Base-by-base conservation (phyloP, 2,888 invertebrate species). In the Rotaria magnacalcarata region DNA sequence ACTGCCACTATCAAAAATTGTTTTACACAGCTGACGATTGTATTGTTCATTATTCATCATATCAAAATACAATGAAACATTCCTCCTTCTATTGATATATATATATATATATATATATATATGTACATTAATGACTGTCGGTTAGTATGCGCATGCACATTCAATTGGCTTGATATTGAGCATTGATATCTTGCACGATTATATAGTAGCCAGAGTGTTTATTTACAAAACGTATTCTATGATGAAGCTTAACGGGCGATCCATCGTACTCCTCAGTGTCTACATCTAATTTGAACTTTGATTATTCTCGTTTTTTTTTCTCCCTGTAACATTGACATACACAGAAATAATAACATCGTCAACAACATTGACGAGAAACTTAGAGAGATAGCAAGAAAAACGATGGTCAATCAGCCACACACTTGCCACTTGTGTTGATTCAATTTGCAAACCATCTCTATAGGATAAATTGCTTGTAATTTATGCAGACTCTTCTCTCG, bases 361-460 rank as follows among this genome's bases (percentile, higher is more conserved):
- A 67, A 67, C 34, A 67, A 67, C 67, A 67, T 67, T 4, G 67
- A 67, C 34, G 16, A 67, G 67, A 27, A 67, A 14, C 67, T 67
- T 67, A 2, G 27, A 67, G 67, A 27, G 50, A 8, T 5, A 19
- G 19, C 16, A 67, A 67, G 34, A 34, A 67, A 67, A 67, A 67
- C 34, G 67, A 67, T 67, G 67, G 67, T 67, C 67, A 67, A 67
- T 67, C 67, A 67, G 34, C 27, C 67, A 67, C 67, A 34, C 67
- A 27, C 16, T 67, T 67, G 67, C 67, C 67, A 67, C 67, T 67
- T 67, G 67, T 67, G 34, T 67, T 67, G 67, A 67, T 67, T 67
- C 67, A 67, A 67, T 67, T 67, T 67, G 7, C 67, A 67, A 67
- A 67, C 34, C 67, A 16, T 41, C 34, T 34, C 67, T 41, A 67